Conservation (phyloP, 2,113 vertebrate genomes). For the Pyrgilauda ruficollis region DNA sequence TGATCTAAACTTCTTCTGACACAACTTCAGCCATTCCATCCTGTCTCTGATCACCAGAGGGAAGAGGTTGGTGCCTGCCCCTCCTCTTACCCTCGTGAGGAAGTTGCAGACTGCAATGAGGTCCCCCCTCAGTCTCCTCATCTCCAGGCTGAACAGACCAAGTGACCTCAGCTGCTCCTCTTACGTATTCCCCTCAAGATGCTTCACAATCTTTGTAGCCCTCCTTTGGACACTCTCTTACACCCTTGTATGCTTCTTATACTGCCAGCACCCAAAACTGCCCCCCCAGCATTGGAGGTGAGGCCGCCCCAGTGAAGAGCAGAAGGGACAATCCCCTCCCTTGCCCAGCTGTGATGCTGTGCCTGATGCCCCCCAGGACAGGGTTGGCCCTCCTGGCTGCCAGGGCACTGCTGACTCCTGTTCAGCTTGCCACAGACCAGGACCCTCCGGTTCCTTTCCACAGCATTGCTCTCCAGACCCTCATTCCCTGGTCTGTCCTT, state of each 20-base stretch:
- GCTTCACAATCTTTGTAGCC: neutral
- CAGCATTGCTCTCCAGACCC: neutral
- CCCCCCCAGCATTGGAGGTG: neutral
- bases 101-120: neutral
- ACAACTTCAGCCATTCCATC: neutral
- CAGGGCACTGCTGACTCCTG: neutral
- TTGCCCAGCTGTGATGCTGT: rapidly evolving
- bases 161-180: neutral
- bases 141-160: neutral
- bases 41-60: neutral
- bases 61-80: neutral
- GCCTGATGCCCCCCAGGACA: neutral
- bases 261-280: rapidly evolving
- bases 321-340: neutral
- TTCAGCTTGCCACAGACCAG: rapidly evolving
- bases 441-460: rapidly evolving
- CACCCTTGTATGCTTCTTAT: neutral
- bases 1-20: neutral
- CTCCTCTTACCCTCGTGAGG: neutral
- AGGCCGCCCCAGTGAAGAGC: neutral
- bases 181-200: rapidly evolving
- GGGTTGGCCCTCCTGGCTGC: neutral
- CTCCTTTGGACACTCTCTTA: neutral
- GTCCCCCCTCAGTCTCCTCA: neutral
- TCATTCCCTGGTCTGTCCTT: rapidly evolving